Percentiles rank a stretch among this genome's conserved stretches.
Evolutionary conservation across 2,113 vertebrate genomes (phyloP).

Genomic region (rabbit (Oryctolagus cuniculus)): mOryCun1.1 NC_091432.1:230812001-230812500

Average conservation of each 20-base stretch:
- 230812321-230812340: background rate
- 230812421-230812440: background rate
- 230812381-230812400: background rate
- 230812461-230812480: background rate
- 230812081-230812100: background rate
- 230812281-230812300: background rate
- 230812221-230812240: background rate
- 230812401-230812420: conserved; percentile 7
- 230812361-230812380: background rate
- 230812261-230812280: background rate
- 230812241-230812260: background rate
- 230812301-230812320: background rate
- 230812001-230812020: background rate
- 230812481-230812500: background rate
- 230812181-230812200: background rate
- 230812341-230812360: background rate
- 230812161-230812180: background rate
- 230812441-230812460: background rate
- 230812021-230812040: background rate
- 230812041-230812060: too few species aligned
- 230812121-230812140: too few species aligned
- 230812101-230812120: background rate
- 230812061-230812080: background rate
- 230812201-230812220: background rate
- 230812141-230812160: background rate